phyloP scores from a whole-genome alignment of 2,797 vertebrate species.

The Falco columbarius region DNA sequence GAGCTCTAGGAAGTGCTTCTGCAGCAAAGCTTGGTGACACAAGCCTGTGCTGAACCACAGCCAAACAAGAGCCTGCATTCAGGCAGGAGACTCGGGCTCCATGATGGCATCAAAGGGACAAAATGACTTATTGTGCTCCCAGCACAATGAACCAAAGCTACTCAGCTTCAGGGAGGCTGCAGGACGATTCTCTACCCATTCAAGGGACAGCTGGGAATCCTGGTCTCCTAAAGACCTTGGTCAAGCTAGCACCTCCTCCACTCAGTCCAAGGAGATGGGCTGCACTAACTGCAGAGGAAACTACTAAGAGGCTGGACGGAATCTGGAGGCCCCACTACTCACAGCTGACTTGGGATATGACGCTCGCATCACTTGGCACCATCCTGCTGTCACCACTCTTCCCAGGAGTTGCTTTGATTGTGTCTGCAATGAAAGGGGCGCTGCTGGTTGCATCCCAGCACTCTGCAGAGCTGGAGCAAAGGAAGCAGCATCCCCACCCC shows the following conservation, averaged over 20 bases:
- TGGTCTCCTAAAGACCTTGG: not conserved
- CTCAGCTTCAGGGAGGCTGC: not conserved
- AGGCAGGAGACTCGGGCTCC: fast-evolving
- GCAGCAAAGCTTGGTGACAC: not conserved
- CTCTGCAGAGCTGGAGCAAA: not conserved
- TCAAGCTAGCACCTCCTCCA: not conserved
- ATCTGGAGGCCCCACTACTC: not conserved
- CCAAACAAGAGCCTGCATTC: not conserved
- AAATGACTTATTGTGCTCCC: not conserved
- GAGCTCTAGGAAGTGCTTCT: not conserved
- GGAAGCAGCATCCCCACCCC: not conserved
- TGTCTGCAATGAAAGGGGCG: not conserved
- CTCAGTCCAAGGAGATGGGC: not conserved
- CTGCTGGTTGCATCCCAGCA: not conserved
- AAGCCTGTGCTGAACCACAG: not conserved
- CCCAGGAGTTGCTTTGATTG: not conserved
- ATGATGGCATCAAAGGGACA: not conserved
- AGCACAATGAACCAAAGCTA: not conserved
- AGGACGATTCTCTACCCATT: not conserved
- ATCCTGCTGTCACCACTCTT: not conserved
- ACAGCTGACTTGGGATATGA: not conserved
- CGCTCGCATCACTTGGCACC: not conserved
- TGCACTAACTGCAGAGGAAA: not conserved
- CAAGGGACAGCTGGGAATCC: not conserved
- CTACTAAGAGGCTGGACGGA: not conserved